A percentile compares a stretch with the other conserved stretches of the same genome.
Evolutionary conservation across 2,113 vertebrate genomes (phyloP).

Genomic region (Callospermophilus lateralis): DNA sequence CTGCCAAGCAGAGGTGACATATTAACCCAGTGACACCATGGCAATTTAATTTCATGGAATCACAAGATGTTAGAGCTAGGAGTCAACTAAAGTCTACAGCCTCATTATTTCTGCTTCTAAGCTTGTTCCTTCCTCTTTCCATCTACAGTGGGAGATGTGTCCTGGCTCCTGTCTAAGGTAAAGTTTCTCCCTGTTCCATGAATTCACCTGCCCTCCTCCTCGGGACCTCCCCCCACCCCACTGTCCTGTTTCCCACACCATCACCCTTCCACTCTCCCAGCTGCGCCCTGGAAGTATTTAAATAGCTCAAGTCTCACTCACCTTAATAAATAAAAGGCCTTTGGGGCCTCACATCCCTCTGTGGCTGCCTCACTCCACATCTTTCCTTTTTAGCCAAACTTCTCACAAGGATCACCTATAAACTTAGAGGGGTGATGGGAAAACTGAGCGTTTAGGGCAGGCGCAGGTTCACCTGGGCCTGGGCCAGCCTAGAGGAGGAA

Average conservation of each 20-base stretch:
- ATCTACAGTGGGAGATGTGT: not conserved
- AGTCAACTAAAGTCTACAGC: conserved; percentile 21
- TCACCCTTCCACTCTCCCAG: not conserved
- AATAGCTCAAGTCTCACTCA: not conserved
- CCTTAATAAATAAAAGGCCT: not conserved
- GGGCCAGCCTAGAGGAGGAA: not conserved
- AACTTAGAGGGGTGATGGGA: not conserved
- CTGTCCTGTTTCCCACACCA: not conserved
- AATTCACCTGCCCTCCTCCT: not conserved
- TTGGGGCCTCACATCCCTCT: not conserved
- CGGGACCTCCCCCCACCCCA: no score
- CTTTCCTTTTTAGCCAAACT: not conserved
- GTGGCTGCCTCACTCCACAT: not conserved
- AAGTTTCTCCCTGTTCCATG: not conserved
- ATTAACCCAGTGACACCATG: not conserved
- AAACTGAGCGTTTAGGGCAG: not conserved
- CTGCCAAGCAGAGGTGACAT: conserved; percentile 55
- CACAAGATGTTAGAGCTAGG: not conserved
- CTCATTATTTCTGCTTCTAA: conserved; percentile 8
- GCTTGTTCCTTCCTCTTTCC: not conserved
- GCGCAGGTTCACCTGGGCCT: not conserved
- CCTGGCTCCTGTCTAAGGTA: not conserved
- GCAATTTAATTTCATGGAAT: conserved; percentile 50
- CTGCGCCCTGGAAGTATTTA: not conserved
- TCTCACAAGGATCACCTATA: not conserved